These are phyloP conservation scores for Belonocnema kinseyi DNA, from an alignment of 1,140 invertebrate genomes.

Conservation along the genomic window DNA sequence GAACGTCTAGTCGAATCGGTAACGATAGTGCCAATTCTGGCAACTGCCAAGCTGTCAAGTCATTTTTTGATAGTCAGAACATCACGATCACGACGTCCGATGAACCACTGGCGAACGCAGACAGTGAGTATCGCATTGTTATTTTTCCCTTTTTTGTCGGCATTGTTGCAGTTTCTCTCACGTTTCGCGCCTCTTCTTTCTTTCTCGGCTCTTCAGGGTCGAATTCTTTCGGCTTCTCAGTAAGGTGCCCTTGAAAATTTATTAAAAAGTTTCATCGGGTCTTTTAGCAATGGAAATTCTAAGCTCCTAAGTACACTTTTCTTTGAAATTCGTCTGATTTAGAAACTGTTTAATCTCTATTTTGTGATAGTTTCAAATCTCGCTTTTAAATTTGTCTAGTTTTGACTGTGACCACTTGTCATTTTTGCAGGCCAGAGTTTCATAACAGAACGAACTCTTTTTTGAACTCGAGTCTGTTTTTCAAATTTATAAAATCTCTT, in stretches of 20 bases:
- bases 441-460: too few relatives aligned
- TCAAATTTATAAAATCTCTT: too few relatives aligned
- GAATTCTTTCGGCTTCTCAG: slow-evolving; percentile 20
- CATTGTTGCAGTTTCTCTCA: slow-evolving; percentile 31
- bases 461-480: too few relatives aligned
- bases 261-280: slow-evolving; percentile 2
- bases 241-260: slow-evolving; percentile 22
- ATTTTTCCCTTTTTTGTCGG: slow-evolving; percentile 27
- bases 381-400: too few relatives aligned
- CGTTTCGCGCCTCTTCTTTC: slow-evolving; percentile 27
- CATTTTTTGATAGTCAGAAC: slow-evolving; percentile 63
- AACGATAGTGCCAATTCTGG: slow-evolving; percentile 37
- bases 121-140: slow-evolving; percentile 44
- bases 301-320: too few relatives aligned
- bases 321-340: background rate
- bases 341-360: too few relatives aligned
- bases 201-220: slow-evolving; percentile 21
- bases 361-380: too few relatives aligned
- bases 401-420: too few relatives aligned
- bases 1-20: slow-evolving; percentile 38
- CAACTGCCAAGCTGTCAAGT: slow-evolving; percentile 57
- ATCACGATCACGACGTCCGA: slow-evolving; percentile 44
- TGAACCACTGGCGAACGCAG: slow-evolving; percentile 24
- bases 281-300: background rate
- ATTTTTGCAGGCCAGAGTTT: too few relatives aligned